Percentiles rank a stretch among this genome's conserved stretches.
phyloP scores from a whole-genome alignment of 1,140 invertebrate species.

The Scaptomyza montana region DNA sequence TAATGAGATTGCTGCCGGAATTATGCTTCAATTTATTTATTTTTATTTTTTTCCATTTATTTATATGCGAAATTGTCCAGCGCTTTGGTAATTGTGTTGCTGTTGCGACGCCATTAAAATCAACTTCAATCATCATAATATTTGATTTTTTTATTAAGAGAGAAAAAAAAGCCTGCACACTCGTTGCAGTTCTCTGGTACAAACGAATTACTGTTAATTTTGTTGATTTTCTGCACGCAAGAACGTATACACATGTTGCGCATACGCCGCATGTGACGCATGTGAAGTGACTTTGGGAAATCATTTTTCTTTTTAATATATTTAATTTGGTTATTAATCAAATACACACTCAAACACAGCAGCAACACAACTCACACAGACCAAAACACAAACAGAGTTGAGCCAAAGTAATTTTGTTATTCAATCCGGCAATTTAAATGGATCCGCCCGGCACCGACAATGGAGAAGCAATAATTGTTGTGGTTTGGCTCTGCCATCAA shows the following conservation, averaged over 20 bases:
- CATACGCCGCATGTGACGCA: slow-evolving; percentile 46
- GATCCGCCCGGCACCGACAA: slow-evolving; percentile 54
- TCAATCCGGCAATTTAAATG: slow-evolving; percentile 76
- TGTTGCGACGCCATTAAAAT: slow-evolving; percentile 53
- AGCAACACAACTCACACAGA: neutral
- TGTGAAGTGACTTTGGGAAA: slow-evolving; percentile 44
- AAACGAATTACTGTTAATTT: slow-evolving; percentile 64
- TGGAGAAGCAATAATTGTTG: slow-evolving; percentile 72
- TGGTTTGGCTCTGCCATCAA: slow-evolving; percentile 44
- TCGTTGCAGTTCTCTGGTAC: neutral
- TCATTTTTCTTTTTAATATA: slow-evolving; percentile 73
- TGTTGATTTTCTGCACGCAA: slow-evolving; percentile 28
- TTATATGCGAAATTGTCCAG: slow-evolving; percentile 10
- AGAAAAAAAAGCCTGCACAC: slow-evolving; percentile 12
- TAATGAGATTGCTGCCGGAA: slow-evolving; percentile 6
- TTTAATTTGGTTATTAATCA: slow-evolving; percentile 76
- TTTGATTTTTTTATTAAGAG: slow-evolving; percentile 56
- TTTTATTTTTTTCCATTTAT: slow-evolving; percentile 6
- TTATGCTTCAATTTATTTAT: neutral
- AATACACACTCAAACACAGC: slow-evolving; percentile 18
- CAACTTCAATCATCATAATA: slow-evolving; percentile 65
- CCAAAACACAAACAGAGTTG: neutral
- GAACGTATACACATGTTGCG: slow-evolving; percentile 50
- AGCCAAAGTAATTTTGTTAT: slow-evolving; percentile 58
- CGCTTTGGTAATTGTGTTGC: slow-evolving; percentile 43